These are phyloP conservation scores for Abrostola tripartita DNA, from an alignment of 2,888 invertebrate genomes.

Conservation along the genomic window DNA sequence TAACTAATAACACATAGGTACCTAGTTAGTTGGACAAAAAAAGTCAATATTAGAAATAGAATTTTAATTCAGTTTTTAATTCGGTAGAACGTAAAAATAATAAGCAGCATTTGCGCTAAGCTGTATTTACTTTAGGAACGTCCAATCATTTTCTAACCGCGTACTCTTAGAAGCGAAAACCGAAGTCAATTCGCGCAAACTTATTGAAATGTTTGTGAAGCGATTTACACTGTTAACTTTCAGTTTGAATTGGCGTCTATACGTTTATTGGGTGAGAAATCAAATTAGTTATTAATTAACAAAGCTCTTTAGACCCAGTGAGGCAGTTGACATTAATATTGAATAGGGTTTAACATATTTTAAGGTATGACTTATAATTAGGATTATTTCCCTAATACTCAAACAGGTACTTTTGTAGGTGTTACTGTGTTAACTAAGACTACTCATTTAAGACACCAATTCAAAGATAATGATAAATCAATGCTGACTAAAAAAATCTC, in stretches of 20 bases:
- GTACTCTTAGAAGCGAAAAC: conserved; percentile 6
- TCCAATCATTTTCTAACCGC: background rate
- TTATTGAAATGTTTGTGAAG: conserved; percentile 22
- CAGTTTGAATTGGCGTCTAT: conserved; percentile 5
- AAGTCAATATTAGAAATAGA: too few relatives aligned
- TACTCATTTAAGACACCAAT: conserved; percentile 1
- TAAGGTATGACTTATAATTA: too few relatives aligned
- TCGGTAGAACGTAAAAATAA: background rate
- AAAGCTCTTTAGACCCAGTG: background rate
- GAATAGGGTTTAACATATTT: too few relatives aligned
- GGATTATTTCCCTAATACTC: too few relatives aligned
- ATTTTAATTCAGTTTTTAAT: background rate
- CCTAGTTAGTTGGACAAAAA: too few relatives aligned
- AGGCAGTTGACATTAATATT: too few relatives aligned
- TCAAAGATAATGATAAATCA: too few relatives aligned
- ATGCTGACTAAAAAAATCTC: too few relatives aligned
- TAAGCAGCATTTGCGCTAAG: background rate
- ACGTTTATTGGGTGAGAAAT: conserved; percentile 18
- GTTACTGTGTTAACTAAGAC: background rate
- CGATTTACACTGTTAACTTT: conserved; percentile 10
- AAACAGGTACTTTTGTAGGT: too few relatives aligned
- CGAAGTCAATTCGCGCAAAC: conserved; percentile 8
- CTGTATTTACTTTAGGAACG: background rate
- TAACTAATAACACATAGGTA: too few relatives aligned
- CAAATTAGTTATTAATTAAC: conserved; percentile 27